A percentile compares a stretch with the other conserved stretches of the same genome.
These are phyloP conservation scores for Tetragonisca angustula DNA, from an alignment of 2,888 invertebrate genomes.

Conservation along the genomic window DNA sequence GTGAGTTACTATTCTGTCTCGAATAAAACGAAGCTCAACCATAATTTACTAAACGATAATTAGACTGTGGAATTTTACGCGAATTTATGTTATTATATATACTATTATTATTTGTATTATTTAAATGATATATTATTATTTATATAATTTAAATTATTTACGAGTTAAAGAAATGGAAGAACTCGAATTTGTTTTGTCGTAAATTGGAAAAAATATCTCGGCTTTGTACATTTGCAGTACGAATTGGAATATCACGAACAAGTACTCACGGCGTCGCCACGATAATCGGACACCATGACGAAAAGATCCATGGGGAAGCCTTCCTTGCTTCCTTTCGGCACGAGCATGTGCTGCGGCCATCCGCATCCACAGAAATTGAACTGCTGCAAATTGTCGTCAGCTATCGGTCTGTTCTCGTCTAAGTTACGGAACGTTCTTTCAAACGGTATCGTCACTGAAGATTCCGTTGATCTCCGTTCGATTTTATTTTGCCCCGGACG, in stretches of 20 bases:
- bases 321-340: conserved; percentile 89
- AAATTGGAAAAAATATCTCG: not conserved
- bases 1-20: too few relatives aligned
- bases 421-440: conserved; percentile 92
- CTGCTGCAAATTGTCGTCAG: conserved; percentile 85
- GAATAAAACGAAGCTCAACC: too few relatives aligned
- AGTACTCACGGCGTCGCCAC: conserved; percentile 87
- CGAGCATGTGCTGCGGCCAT: conserved; percentile 93
- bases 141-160: too few relatives aligned
- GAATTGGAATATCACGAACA: too few relatives aligned
- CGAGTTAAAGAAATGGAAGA: not conserved
- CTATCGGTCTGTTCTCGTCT: conserved; percentile 87
- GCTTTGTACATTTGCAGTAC: not conserved
- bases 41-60: not conserved
- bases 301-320: conserved; percentile 90
- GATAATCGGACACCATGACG: conserved; percentile 91
- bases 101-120: too few relatives aligned
- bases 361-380: conserved; percentile 95
- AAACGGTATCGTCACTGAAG: conserved; percentile 93
- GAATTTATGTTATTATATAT: not conserved
- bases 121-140: too few relatives aligned
- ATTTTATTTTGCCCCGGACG: conserved; percentile 89
- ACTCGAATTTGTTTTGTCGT: too few relatives aligned
- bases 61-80: not conserved
- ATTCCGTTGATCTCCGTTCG: conserved; percentile 88